A percentile compares a stretch with the other conserved stretches of the same genome.
Evolutionary conservation across 2,888 invertebrate species (phyloP).

Genomic region (Thalpophila matura): DNA sequence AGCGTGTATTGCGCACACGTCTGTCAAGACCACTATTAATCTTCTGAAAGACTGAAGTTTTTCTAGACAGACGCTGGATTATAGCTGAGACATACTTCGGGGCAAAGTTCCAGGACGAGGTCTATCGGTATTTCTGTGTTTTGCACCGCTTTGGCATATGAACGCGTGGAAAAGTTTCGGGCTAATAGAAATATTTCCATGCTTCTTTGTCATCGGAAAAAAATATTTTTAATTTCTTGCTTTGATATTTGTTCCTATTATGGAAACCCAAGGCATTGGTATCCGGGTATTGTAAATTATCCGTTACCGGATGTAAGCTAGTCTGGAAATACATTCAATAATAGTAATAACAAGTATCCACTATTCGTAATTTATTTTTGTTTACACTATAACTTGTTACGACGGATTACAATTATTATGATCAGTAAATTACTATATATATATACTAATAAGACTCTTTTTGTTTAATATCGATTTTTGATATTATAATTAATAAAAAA

Average conservation of each 20-base stretch:
- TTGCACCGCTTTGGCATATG: constrained; percentile 44
- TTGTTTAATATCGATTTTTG: constrained; percentile 42
- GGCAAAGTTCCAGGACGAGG: constrained; percentile 55
- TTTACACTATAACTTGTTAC: constrained; percentile 43
- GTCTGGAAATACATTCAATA: constrained; percentile 35
- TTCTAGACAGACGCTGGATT: constrained; percentile 53
- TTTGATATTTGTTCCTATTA: constrained; percentile 4
- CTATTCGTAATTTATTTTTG: constrained; percentile 49
- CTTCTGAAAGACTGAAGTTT: constrained; percentile 65
- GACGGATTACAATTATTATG: constrained; percentile 46
- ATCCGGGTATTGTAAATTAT: constrained; percentile 9
- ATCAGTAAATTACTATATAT: constrained; percentile 48
- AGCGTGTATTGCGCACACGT: constrained; percentile 76
- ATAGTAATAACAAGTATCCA: constrained; percentile 40
- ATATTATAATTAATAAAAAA: constrained; percentile 31
- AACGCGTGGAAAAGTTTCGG: constrained; percentile 34
- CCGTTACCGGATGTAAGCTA: constrained; percentile 21
- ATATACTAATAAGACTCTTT: constrained; percentile 31
- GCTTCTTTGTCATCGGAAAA: constrained; percentile 4
- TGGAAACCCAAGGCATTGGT: neutral
- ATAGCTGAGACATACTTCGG: constrained; percentile 41
- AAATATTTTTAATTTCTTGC: neutral
- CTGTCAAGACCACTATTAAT: constrained; percentile 86
- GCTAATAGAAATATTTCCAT: constrained; percentile 20
- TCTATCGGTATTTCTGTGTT: constrained; percentile 35